Evolutionary conservation across 2,797 vertebrate genomes (phyloP), one percentile per base, ranked within the genome.

Genomic region (Ciconia nigra): DNA sequence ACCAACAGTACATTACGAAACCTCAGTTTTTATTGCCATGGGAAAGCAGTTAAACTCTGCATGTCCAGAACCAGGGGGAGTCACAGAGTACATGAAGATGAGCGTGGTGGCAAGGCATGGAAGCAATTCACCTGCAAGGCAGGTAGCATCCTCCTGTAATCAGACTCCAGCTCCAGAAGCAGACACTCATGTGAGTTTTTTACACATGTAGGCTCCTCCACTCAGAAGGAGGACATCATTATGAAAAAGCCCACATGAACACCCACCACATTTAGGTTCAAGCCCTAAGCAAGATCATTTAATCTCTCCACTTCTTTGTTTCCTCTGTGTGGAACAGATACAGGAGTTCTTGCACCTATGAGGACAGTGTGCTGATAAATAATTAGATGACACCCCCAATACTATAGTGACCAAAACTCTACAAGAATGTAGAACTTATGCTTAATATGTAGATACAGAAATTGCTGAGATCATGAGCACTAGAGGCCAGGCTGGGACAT

Each of bases 51-150:
- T 73, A 58, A 85, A 73, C 6, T 61, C 13, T 35, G 14, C 3
- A 0, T 14, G 33, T 21, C 24, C 51, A 59, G 73, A 74, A 65
- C 41, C 46, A 63, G 31, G 8, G 4, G 8, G 11, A 37, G 37
- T 80, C 29, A 41, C 14, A 37, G 49, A 62, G 39, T 44, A 37
- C 15, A 2, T 42, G 39, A 47, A 39, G 61, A 58, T 73, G 61
- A 63, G 10, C 0, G 3, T 29, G 54, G 37, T 28, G 26, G 22
- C 29, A 26, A 70, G 29, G 14, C 1, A 0, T 39, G 28, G 71
- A 41, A 67, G 28, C 33, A 35, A 54, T 22, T 74, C n/a, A 58
- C 8, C 67, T 70, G 46, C 24, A 12, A 54, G 33, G 51, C 55
- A 58, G 31, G 29, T 11, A 51, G 24, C 57, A 66, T 41, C 42